Evolutionary conservation across 2,113 vertebrate genomes (phyloP).

Genomic region (Pleuronectes platessa): DNA sequence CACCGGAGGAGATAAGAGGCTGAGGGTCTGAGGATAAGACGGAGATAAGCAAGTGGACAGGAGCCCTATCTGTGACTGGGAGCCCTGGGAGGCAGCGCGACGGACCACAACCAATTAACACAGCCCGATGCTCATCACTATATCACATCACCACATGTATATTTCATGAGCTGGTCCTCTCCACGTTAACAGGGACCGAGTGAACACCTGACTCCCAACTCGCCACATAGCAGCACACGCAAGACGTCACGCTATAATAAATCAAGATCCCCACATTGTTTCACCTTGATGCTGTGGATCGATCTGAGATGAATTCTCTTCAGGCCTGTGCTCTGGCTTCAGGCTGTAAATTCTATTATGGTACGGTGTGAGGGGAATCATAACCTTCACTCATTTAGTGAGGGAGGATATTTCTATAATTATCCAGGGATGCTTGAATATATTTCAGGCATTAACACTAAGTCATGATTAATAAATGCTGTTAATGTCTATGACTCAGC

Average conservation of each 20-base stretch:
- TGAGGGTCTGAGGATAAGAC: slow-evolving; percentile 11
- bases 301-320: slow-evolving; percentile 49
- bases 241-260: slow-evolving; percentile 17
- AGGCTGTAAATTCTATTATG: slow-evolving; percentile 33
- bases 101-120: slow-evolving; percentile 51
- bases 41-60: background rate
- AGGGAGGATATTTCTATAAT: slow-evolving; percentile 43
- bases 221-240: slow-evolving; percentile 31
- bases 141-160: slow-evolving; percentile 46
- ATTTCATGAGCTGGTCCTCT: slow-evolving; percentile 50
- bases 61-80: slow-evolving; percentile 37
- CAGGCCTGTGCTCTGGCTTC: background rate
- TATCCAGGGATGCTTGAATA: slow-evolving; percentile 28
- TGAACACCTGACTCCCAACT: slow-evolving; percentile 31
- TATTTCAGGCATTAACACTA: background rate
- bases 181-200: slow-evolving; percentile 11
- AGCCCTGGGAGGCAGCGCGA: slow-evolving; percentile 29
- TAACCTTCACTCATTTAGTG: slow-evolving; percentile 47
- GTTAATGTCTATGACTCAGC: background rate
- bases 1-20: slow-evolving; percentile 18
- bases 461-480: background rate
- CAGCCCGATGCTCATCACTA: slow-evolving; percentile 10
- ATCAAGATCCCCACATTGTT: slow-evolving; percentile 62
- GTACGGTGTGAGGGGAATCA: slow-evolving; percentile 18
- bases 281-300: slow-evolving; percentile 63